Percentiles rank a stretch among this genome's conserved stretches.
These are phyloP conservation scores for Dromaius novaehollandiae DNA, from an alignment of 2,113 vertebrate species.

Conservation along the genomic window DNA sequence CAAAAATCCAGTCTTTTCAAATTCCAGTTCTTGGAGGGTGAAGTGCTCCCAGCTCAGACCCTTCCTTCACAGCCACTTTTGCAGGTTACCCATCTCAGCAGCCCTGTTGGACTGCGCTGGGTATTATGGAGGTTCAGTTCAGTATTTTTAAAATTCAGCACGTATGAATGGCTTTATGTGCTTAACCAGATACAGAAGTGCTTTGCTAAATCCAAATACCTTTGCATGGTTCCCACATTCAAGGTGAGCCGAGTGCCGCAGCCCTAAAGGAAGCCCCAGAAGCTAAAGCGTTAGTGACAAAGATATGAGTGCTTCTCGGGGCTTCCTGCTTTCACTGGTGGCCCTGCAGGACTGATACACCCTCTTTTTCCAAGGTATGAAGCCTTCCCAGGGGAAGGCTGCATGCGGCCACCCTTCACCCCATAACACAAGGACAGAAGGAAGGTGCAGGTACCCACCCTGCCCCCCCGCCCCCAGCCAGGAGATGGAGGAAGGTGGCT, in stretches of 20 bases:
- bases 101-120: background rate
- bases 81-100: background rate
- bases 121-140: background rate
- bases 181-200: background rate
- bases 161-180: background rate
- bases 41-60: background rate
- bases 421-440: background rate
- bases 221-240: background rate
- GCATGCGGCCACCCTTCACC: background rate
- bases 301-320: background rate
- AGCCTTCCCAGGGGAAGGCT: background rate
- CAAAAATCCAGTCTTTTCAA: background rate
- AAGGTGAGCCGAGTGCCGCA: background rate
- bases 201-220: background rate
- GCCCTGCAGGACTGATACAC: background rate
- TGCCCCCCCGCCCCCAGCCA: background rate
- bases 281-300: background rate
- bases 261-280: background rate
- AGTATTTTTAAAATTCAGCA: background rate
- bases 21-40: background rate
- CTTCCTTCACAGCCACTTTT: background rate
- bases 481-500: background rate
- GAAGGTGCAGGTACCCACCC: background rate
- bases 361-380: background rate
- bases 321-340: background rate